Evolutionary conservation across 2,113 vertebrate genomes (phyloP).

Genomic region (Rafetus swinhoei): DNA sequence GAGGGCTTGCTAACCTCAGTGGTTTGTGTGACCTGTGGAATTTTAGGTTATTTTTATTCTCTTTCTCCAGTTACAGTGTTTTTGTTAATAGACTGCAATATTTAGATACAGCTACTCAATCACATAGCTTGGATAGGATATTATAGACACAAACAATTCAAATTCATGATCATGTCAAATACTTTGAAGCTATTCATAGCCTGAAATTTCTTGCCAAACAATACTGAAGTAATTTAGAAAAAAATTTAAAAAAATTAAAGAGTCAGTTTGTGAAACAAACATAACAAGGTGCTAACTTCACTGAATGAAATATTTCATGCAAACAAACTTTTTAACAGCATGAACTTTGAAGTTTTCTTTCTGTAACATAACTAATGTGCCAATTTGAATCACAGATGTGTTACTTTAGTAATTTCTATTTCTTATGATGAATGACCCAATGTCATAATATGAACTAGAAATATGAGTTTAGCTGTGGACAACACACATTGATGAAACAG

Average conservation of each 20-base stretch:
- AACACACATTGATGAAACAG: not conserved
- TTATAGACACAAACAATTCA: not conserved
- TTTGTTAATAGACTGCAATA: not conserved
- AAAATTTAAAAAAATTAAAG: not conserved
- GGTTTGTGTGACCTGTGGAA: not conserved
- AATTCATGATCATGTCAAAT: not conserved
- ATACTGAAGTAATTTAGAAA: not conserved
- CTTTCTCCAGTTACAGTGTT: not conserved
- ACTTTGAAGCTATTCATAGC: not conserved
- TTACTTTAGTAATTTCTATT: not conserved
- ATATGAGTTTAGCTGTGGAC: not conserved
- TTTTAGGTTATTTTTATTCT: not conserved
- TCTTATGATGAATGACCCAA: not conserved
- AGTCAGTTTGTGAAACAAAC: not conserved
- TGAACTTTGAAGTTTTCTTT: slow-evolving; percentile 16
- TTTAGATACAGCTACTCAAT: not conserved
- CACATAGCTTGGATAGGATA: not conserved
- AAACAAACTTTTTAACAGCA: slow-evolving; percentile 45
- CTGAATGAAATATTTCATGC: not conserved
- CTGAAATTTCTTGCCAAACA: not conserved
- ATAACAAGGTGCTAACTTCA: not conserved
- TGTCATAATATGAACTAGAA: not conserved
- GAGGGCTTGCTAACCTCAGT: not conserved
- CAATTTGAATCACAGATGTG: not conserved
- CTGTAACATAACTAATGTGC: not conserved